phyloP scores from a whole-genome alignment of 2,797 vertebrate genomes.

The Oreochromis mossambicus region DNA sequence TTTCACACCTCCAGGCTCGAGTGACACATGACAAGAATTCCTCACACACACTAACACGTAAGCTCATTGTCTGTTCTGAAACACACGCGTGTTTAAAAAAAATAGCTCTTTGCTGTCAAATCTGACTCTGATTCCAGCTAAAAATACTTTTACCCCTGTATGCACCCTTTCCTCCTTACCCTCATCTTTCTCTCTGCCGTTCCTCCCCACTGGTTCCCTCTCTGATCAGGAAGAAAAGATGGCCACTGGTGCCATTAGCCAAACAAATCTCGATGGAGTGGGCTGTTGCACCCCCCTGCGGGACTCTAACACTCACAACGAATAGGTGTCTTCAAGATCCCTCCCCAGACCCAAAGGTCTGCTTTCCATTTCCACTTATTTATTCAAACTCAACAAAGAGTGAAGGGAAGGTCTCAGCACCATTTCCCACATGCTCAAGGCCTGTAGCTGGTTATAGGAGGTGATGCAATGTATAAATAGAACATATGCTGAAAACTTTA shows the following conservation, averaged over 20 bases:
- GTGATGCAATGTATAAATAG: background rate
- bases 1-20: background rate
- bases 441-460: background rate
- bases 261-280: constrained; percentile 35
- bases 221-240: constrained; percentile 30
- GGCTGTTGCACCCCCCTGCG: background rate
- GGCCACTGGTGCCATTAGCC: constrained; percentile 1
- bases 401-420: background rate
- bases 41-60: background rate
- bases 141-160: background rate
- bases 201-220: background rate
- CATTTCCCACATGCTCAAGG: background rate
- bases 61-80: background rate
- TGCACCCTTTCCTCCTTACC: background rate
- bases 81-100: background rate
- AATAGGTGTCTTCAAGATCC: constrained; percentile 42
- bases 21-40: background rate
- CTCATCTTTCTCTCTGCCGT: background rate
- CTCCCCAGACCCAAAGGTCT: constrained; percentile 15
- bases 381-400: constrained; percentile 36
- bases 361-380: constrained; percentile 51
- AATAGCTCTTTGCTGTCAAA: background rate
- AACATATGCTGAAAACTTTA: background rate
- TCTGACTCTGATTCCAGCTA: background rate
- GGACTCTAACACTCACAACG: background rate